A percentile compares a stretch with the other conserved stretches of the same genome.
phyloP scores from a whole-genome alignment of 92 coral and sea anemone species.

The Parazoanthus darwini region DNA sequence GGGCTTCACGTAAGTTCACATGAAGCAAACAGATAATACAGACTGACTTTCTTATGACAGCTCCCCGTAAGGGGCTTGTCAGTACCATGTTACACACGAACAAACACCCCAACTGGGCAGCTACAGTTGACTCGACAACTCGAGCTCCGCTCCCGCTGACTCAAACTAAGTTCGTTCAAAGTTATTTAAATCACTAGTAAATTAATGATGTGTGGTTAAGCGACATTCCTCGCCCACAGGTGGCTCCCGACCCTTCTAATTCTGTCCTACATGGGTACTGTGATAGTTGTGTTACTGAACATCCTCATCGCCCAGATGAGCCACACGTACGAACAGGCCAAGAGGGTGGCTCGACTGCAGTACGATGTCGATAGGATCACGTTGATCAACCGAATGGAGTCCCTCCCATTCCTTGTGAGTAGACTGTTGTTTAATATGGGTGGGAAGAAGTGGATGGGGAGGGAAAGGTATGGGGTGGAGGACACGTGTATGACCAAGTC shows the following conservation, averaged over 20 bases:
- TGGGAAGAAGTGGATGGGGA: not conserved
- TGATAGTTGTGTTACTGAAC: constrained; percentile 74
- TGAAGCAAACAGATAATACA: not conserved
- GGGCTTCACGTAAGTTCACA: constrained; percentile 65
- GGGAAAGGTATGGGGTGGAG: not conserved
- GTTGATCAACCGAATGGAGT: constrained; percentile 75
- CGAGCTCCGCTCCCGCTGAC: too few species aligned
- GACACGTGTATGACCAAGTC: constrained; percentile 68
- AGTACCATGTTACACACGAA: too few species aligned
- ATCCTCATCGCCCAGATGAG: constrained; percentile 87
- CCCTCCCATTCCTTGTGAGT: constrained; percentile 71
- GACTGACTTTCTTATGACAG: not conserved
- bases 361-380: constrained; percentile 82
- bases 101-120: too few species aligned
- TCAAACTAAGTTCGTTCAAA: too few species aligned
- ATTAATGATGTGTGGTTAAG: not conserved
- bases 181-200: too few species aligned
- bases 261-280: constrained; percentile 83
- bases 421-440: not conserved
- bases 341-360: constrained; percentile 69
- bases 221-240: constrained; percentile 38
- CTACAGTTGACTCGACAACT: too few species aligned
- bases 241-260: constrained; percentile 72
- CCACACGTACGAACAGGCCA: constrained; percentile 77
- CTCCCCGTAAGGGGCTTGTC: not conserved